Percentiles rank a stretch among this genome's conserved stretches.
Conservation (phyloP, 2,113 vertebrate genomes). For the Monarcha castaneiventris region DNA sequence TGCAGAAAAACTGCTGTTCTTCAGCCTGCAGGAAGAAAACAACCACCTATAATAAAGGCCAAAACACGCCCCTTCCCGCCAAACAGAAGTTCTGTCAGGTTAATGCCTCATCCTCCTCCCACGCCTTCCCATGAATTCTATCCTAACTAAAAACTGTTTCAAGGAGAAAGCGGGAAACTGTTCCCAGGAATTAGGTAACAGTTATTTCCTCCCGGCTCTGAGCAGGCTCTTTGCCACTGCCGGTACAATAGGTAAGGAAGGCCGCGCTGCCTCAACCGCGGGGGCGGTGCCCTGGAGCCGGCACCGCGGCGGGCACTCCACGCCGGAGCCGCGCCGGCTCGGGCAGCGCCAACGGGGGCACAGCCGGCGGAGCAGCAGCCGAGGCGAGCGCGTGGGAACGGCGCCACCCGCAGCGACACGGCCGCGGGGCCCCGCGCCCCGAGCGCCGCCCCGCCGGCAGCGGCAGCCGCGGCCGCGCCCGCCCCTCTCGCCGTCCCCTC, state of each 20-base stretch:
- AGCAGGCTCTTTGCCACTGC: neutral
- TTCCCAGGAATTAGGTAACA: accelerated
- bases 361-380: neutral
- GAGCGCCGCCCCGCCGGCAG: neutral
- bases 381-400: neutral
- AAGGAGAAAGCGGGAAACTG: neutral
- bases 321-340: neutral
- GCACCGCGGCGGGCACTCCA: neutral
- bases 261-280: accelerated
- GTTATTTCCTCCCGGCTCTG: accelerated
- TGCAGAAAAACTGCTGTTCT: neutral
- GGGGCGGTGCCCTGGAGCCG: accelerated
- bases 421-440: no score
- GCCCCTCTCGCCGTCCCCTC: neutral
- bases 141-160: no score
- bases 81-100: neutral
- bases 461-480: no score
- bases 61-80: accelerated
- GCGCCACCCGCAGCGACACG: neutral
- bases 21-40: neutral
- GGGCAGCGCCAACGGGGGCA: neutral
- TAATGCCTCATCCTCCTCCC: no score
- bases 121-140: accelerated
- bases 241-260: accelerated
- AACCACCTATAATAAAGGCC: neutral